phyloP scores from a whole-genome alignment of 2,797 vertebrate genomes.

The Tenualosa ilisha region DNA sequence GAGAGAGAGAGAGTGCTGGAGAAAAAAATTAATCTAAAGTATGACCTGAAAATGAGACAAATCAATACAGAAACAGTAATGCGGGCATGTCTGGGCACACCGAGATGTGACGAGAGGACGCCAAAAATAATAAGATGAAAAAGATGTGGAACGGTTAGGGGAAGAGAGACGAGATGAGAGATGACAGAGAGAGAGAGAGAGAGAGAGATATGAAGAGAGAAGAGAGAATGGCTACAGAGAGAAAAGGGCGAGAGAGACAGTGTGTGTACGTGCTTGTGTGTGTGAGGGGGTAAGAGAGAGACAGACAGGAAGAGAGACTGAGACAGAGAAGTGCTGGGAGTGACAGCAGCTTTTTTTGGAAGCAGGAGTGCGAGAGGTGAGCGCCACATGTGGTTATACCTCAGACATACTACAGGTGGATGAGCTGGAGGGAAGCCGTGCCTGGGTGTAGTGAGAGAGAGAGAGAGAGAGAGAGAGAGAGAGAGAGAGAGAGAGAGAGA shows the following conservation, averaged over 20 bases:
- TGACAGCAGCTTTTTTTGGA: not conserved
- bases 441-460: conserved; percentile 82
- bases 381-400: conserved; percentile 82
- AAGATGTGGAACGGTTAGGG: not conserved
- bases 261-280: no score
- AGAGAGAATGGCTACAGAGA: not conserved
- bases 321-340: not conserved
- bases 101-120: not conserved
- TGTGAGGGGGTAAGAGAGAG: not conserved
- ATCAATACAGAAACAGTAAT: no score
- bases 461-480: conserved; percentile 68
- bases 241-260: not conserved
- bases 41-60: not conserved
- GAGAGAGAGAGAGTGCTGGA: not conserved
- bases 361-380: not conserved
- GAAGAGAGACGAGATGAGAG: not conserved
- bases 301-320: not conserved
- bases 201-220: not conserved
- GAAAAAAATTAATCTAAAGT: not conserved
- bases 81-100: no score
- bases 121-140: not conserved
- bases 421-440: conserved; percentile 89
- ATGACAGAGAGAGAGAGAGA: not conserved
- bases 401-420: conserved; percentile 91
- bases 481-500: conserved; percentile 13